phyloP scores from a whole-genome alignment of 2,888 invertebrate species.

The Meteorus colon region DNA sequence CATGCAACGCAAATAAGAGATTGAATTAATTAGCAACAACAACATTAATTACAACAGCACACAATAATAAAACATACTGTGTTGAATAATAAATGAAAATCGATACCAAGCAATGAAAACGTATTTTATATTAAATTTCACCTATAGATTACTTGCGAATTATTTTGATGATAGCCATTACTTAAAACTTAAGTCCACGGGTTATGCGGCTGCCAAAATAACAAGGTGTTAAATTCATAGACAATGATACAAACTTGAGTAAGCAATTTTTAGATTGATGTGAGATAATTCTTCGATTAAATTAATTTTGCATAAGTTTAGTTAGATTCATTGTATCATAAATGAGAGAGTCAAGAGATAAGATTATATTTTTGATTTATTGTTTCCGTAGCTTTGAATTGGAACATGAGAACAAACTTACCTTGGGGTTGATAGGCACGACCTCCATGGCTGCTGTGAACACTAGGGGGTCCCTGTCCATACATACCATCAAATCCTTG shows the following conservation, averaged over 20 bases:
- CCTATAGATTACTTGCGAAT: slow-evolving; percentile 69
- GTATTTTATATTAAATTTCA: slow-evolving; percentile 64
- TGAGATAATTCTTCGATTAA: not conserved
- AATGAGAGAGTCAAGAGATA: not conserved
- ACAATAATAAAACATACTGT: slow-evolving; percentile 14
- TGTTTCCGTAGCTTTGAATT: not conserved
- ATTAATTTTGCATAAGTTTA: not conserved
- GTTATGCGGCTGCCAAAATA: slow-evolving; percentile 72
- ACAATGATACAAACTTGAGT: not conserved
- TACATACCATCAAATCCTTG: slow-evolving; percentile 95
- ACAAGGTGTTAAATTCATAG: slow-evolving; percentile 63
- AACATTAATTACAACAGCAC: not conserved
- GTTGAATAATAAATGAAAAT: slow-evolving; percentile 8
- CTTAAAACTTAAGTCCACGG: slow-evolving; percentile 69
- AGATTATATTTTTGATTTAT: not conserved
- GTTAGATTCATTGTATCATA: not conserved
- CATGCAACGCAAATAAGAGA: slow-evolving; percentile 21
- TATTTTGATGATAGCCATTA: slow-evolving; percentile 68
- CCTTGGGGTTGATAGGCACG: slow-evolving; percentile 90
- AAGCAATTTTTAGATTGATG: slow-evolving; percentile 22
- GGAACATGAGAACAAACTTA: slow-evolving; percentile 74
- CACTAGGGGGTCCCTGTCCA: slow-evolving; percentile 91
- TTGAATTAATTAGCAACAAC: not conserved
- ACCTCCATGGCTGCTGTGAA: slow-evolving; percentile 86
- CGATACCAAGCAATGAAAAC: slow-evolving; percentile 42